Evolutionary conservation across 2,113 vertebrate genomes (phyloP), one percentile per base, ranked within the genome.

Genomic region (Callorhinus ursinus): DNA sequence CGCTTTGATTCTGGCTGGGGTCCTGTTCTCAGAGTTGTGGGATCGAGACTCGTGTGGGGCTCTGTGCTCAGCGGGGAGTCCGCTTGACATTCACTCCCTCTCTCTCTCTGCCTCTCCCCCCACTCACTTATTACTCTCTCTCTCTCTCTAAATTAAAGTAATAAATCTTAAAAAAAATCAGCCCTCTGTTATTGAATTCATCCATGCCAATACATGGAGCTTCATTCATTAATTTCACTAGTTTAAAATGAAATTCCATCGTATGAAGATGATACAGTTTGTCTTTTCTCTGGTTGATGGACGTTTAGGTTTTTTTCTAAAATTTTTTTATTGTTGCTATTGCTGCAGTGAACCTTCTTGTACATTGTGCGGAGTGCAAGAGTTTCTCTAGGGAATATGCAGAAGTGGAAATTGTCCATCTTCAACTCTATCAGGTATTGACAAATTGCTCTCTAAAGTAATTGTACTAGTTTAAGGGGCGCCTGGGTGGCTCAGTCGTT

Each of bases 171-270:
- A n/a, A n/a, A n/a, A 55, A 57, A 22, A 72, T 77, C 19, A 91
- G 22, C 10, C 69, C 10, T 91, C 6, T 59, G 11, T 93, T 94
- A 63, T 93, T 81, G 33, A 84, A 91, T 85, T 84, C 2, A 83
- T 82, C 28, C 26, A 65, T 59, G 18, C 53, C 90, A 51, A 81
- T 63, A 89, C 33, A 90, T 39, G 7, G 74, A 92, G 7, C 61
- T 83, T 80, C 42, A 67, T 76, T 94, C 28, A 90, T 96, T 95
- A 19, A 72, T 93, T 80, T 84, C 71, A 95, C 26, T 95, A 79
- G 13, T 57, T 22, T 96, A 84, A 93, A 94, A 77, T 88, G 42
- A 72, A 88, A 77, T 61, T 69, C 61, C 13, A 28, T 79, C 92
- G 11, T 84, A 51, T 42, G 14, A 77, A 72, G 86, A 79, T 76